These are phyloP conservation scores for Okamejei kenojei DNA, from an alignment of 2,797 vertebrate species.

Conservation along the genomic window DNA sequence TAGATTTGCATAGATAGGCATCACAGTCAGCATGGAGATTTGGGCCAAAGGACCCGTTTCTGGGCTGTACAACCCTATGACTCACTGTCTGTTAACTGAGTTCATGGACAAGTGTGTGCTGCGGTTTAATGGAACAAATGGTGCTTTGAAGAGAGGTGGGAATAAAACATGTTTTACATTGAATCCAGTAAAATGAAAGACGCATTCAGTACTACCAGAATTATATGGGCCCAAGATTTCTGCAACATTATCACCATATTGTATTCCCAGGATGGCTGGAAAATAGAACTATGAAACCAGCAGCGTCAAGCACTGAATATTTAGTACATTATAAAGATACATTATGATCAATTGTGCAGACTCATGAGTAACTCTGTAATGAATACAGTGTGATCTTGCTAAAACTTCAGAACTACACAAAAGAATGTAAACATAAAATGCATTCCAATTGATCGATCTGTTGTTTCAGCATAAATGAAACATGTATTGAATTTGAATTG, in stretches of 20 bases:
- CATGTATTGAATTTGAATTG: not conserved
- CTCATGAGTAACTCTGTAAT: not conserved
- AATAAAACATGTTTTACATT: not conserved
- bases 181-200: not conserved
- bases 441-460: not conserved
- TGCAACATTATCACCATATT: not conserved
- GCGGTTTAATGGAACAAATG: not conserved
- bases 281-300: not conserved
- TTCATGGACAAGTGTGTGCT: not conserved
- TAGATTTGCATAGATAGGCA: too few species aligned
- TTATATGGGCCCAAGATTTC: not conserved
- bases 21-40: too few species aligned
- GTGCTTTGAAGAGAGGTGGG: not conserved
- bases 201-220: not conserved
- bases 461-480: not conserved
- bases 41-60: too few species aligned
- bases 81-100: not conserved
- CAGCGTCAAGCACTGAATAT: not conserved
- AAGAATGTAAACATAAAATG: not conserved
- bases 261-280: not conserved
- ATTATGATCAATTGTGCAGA: not conserved
- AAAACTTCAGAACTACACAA: not conserved
- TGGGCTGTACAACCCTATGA: too few species aligned
- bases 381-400: not conserved
- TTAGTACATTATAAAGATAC: not conserved